Evolutionary conservation across 2,888 invertebrate genomes (phyloP).

Genomic region (Polymixis lichenea): DNA sequence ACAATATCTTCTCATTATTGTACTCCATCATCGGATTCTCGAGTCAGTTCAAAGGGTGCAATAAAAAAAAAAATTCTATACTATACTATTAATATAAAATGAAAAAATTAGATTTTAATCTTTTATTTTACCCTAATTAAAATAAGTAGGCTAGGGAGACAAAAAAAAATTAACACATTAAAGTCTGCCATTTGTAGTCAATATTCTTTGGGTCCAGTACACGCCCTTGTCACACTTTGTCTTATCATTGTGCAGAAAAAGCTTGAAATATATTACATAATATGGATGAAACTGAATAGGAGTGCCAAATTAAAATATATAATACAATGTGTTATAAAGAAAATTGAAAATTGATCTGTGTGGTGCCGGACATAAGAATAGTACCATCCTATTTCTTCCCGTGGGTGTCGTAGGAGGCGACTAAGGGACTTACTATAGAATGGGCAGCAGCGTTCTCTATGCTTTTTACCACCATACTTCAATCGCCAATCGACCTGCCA

Average conservation of each 20-base stretch:
- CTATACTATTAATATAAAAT: background rate
- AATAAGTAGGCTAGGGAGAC: background rate
- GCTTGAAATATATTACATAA: background rate
- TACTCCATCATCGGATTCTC: background rate
- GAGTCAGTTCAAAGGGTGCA: background rate
- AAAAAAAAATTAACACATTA: background rate
- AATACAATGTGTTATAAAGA: no score
- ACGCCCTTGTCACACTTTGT: background rate
- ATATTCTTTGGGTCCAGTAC: no score
- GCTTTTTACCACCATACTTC: no score
- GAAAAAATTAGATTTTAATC: background rate
- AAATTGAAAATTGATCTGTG: no score
- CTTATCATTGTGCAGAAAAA: background rate
- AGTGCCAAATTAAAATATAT: no score
- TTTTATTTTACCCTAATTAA: background rate
- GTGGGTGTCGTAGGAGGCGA: no score
- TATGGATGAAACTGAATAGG: no score
- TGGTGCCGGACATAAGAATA: no score
- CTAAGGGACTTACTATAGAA: no score
- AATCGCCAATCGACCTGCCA: no score
- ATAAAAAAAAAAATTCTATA: background rate
- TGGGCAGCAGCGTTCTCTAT: no score
- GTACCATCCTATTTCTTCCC: no score
- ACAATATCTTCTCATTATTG: background rate
- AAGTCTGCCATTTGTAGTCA: background rate